These are phyloP conservation scores for Mormyrus lacerda DNA, from an alignment of 2,113 vertebrate species.

Conservation along the genomic window DNA sequence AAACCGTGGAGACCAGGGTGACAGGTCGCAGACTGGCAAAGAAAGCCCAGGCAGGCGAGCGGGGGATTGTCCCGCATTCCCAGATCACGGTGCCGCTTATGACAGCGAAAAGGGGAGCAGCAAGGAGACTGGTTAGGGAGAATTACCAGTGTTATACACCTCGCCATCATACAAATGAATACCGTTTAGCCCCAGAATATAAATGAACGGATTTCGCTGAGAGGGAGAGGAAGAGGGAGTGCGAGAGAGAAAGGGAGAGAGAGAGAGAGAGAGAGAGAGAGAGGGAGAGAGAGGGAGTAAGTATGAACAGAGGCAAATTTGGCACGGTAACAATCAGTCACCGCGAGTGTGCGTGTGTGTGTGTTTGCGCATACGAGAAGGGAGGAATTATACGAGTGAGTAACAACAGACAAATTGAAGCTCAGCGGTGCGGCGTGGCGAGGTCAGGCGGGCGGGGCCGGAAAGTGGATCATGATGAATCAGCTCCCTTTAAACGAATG, in stretches of 20 bases:
- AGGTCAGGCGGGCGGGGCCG: constrained; percentile 81
- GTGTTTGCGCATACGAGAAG: constrained; percentile 47
- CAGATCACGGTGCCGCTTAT: constrained; percentile 80
- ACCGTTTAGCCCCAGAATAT: constrained; percentile 78
- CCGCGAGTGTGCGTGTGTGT: constrained; percentile 23
- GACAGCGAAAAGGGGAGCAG: constrained; percentile 73
- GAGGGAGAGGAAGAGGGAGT: constrained; percentile 37
- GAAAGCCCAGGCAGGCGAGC: constrained; percentile 67
- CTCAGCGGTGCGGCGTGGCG: constrained; percentile 68
- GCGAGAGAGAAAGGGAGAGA: too few species aligned
- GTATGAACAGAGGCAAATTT: constrained; percentile 22
- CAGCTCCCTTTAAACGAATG: constrained; percentile 88
- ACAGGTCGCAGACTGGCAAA: constrained; percentile 61
- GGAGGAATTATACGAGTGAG: constrained; percentile 83
- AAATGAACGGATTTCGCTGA: constrained; percentile 80
- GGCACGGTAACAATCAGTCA: constrained; percentile 35
- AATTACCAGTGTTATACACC: constrained; percentile 69
- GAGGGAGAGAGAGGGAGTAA: constrained; percentile 37
- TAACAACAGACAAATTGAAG: constrained; percentile 91
- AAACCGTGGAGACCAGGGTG: constrained; percentile 55
- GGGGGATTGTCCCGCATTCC: constrained; percentile 76
- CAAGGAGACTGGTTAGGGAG: constrained; percentile 76
- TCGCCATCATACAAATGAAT: constrained; percentile 75
- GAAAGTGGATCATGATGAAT: constrained; percentile 95
- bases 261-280: constrained; percentile 40